Evolutionary conservation across 2,888 invertebrate genomes (phyloP).

Genomic region (Cerastis rubricosa): DNA sequence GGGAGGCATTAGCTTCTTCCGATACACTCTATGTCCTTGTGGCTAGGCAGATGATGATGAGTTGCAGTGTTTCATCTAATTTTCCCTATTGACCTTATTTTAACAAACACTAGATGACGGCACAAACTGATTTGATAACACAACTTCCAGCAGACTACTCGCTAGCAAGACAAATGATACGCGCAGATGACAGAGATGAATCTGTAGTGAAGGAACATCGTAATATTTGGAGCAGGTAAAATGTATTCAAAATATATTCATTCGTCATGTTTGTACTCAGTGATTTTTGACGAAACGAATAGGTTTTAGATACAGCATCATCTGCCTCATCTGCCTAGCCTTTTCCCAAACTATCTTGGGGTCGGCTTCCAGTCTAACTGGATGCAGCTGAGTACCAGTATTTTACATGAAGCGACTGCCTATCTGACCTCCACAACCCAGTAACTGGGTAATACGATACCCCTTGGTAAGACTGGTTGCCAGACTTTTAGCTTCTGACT

Average conservation of each 20-base stretch:
- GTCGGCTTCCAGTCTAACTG: too few relatives aligned
- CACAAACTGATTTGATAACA: slow-evolving; percentile 41
- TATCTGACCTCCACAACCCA: too few relatives aligned
- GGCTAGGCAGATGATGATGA: not conserved
- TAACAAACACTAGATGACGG: not conserved
- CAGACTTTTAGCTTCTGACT: too few relatives aligned
- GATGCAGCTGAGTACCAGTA: too few relatives aligned
- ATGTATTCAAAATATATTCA: slow-evolving; percentile 50
- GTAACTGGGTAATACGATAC: too few relatives aligned
- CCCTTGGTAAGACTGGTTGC: too few relatives aligned
- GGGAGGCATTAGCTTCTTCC: too few relatives aligned
- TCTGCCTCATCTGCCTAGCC: too few relatives aligned
- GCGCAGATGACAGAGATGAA: slow-evolving; percentile 48
- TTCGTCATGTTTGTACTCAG: slow-evolving; percentile 30
- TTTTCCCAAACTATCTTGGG: too few relatives aligned
- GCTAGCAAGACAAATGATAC: slow-evolving; percentile 48
- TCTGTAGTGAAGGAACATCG: slow-evolving; percentile 27
- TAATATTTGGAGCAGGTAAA: slow-evolving; percentile 47
- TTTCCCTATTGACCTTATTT: not conserved
- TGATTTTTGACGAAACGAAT: slow-evolving; percentile 27
- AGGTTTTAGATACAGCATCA: not conserved
- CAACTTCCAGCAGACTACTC: slow-evolving; percentile 39
- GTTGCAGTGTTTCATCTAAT: not conserved
- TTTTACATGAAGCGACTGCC: too few relatives aligned
- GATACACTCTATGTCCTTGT: too few relatives aligned